A percentile compares a stretch with the other conserved stretches of the same genome.
Evolutionary conservation across 1,140 invertebrate species (phyloP).

Genomic region (Ylistrum balloti): DNA sequence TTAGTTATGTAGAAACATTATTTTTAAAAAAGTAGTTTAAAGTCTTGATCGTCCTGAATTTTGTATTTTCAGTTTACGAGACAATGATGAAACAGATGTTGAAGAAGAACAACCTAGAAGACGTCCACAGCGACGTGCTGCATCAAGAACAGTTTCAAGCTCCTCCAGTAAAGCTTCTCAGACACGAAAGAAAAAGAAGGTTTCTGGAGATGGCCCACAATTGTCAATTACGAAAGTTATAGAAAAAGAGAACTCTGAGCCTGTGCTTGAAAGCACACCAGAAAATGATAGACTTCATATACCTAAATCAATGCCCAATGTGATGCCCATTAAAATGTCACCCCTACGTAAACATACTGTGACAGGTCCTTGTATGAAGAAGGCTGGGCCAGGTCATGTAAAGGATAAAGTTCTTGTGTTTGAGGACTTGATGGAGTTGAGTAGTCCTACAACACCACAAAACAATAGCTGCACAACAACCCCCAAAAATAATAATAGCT

Average conservation of each 20-base stretch:
- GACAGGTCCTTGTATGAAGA: background rate
- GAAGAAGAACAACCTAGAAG: background rate
- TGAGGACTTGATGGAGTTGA: slow-evolving; percentile 8
- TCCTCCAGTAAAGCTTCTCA: background rate
- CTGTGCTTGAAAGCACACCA: background rate
- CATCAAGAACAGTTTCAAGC: background rate
- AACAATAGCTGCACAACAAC: background rate
- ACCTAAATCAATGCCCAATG: background rate
- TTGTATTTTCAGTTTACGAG: background rate
- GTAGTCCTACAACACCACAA: background rate
- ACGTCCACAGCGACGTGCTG: background rate
- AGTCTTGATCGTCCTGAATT: too few species aligned
- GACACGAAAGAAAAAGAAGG: background rate
- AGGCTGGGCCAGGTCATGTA: slow-evolving; percentile 10
- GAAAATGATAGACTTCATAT: background rate
- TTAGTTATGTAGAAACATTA: too few species aligned
- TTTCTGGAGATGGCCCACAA: background rate
- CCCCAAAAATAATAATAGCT: background rate
- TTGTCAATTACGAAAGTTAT: background rate
- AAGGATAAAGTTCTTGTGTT: background rate
- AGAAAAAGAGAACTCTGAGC: background rate
- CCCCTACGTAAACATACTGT: background rate
- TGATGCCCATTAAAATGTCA: background rate
- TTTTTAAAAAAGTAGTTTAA: too few species aligned
- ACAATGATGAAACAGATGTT: background rate